phyloP scores from a whole-genome alignment of 2,113 vertebrate species.

The Lota lota region DNA sequence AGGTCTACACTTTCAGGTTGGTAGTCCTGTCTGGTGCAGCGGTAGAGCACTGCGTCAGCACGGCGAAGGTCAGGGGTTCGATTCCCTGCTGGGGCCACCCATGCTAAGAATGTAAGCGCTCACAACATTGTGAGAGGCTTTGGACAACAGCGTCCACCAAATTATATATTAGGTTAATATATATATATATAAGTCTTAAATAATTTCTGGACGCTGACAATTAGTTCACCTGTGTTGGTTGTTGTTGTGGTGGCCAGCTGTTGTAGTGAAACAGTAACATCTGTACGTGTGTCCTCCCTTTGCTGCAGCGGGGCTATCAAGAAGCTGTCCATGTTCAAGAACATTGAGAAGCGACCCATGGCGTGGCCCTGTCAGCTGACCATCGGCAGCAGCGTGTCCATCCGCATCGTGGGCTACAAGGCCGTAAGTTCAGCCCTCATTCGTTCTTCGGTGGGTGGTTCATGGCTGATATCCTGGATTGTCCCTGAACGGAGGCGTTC shows the following conservation, averaged over 20 bases:
- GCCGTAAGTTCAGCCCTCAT: conserved; percentile 75
- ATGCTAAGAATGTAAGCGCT: too few species aligned
- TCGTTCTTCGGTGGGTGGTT: too few species aligned
- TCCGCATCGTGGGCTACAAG: conserved; percentile 91
- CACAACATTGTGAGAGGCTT: too few species aligned
- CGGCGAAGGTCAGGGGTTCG: too few species aligned
- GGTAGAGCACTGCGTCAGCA: too few species aligned
- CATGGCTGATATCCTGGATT: too few species aligned
- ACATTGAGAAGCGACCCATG: conserved; percentile 74
- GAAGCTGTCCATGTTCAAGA: conserved; percentile 87
- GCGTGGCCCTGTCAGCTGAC: conserved; percentile 89
- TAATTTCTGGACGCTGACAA: not conserved
- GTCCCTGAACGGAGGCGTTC: too few species aligned
- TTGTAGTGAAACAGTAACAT: not conserved
- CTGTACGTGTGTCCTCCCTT: not conserved
- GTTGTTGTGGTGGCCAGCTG: not conserved
- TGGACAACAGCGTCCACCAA: not conserved
- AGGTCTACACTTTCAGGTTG: conserved; percentile 91
- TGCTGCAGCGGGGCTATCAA: conserved; percentile 81
- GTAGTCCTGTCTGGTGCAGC: not conserved
- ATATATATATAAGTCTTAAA: not conserved
- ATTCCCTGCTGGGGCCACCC: too few species aligned
- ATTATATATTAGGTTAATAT: not conserved
- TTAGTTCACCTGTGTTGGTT: too few species aligned
- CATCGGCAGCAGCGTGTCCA: conserved; percentile 85